phyloP scores from a whole-genome alignment of 1,140 invertebrate genomes.

The Drosophila subobscura region DNA sequence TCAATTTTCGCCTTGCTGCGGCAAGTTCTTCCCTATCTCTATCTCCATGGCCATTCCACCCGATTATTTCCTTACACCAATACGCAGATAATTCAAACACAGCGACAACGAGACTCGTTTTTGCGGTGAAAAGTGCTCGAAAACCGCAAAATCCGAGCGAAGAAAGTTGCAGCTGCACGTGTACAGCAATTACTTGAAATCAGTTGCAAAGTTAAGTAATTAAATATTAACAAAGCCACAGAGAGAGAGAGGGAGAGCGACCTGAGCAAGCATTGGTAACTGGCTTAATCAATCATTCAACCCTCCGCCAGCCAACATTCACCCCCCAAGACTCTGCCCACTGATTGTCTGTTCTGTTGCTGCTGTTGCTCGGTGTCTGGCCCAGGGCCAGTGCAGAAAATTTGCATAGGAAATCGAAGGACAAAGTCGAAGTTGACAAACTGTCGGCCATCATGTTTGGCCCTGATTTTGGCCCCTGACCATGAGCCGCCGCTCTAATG shows the following conservation, averaged over 20 bases:
- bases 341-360: conserved; percentile 23
- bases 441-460: conserved; percentile 20
- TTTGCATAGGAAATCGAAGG: conserved; percentile 37
- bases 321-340: conserved; percentile 27
- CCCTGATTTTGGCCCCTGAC: background rate
- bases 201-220: conserved; percentile 45
- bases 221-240: conserved; percentile 42
- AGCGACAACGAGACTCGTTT: conserved; percentile 7
- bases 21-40: background rate
- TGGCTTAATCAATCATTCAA: conserved; percentile 41
- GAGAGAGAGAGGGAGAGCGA: too few species aligned
- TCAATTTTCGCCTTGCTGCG: conserved; percentile 26
- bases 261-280: conserved; percentile 10
- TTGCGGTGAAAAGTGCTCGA: conserved; percentile 9
- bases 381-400: background rate
- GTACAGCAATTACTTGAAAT: conserved; percentile 13
- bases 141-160: conserved; percentile 5
- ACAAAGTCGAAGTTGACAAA: conserved; percentile 25
- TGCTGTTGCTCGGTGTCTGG: too few species aligned
- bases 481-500: conserved; percentile 14
- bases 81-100: conserved; percentile 27
- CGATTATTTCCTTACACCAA: conserved; percentile 4
- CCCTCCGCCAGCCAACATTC: background rate
- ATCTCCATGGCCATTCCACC: too few species aligned
- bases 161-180: background rate